phyloP scores from a whole-genome alignment of 2,797 vertebrate genomes.

The Crocodylus rhombifer region DNA sequence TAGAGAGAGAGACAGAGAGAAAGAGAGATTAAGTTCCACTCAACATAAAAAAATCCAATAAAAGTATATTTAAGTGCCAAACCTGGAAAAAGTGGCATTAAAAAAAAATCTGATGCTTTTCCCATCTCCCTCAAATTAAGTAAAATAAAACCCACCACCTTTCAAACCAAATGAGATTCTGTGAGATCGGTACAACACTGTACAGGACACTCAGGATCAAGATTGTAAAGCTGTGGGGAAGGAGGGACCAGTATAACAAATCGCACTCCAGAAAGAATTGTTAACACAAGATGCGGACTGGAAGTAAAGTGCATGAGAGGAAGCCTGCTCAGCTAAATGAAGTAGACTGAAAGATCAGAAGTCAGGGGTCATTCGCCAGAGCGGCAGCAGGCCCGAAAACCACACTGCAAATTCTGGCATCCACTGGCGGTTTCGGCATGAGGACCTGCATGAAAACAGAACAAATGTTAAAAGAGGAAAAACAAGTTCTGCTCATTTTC shows the following conservation, averaged over 20 bases:
- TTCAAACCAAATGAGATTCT: conserved; percentile 72
- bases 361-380: conserved; percentile 91
- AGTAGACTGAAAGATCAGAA: conserved; percentile 79
- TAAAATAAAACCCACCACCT: conserved; percentile 70
- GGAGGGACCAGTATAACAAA: conserved; percentile 74
- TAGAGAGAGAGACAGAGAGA: conserved; percentile 59
- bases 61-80: conserved; percentile 75
- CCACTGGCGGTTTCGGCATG: conserved; percentile 97
- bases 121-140: conserved; percentile 70
- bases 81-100: conserved; percentile 71
- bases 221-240: conserved; percentile 67
- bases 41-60: conserved; percentile 74
- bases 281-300: conserved; percentile 82
- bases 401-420: conserved; percentile 99
- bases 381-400: conserved; percentile 98
- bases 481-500: neutral
- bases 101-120: conserved; percentile 50
- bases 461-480: conserved; percentile 79
- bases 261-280: conserved; percentile 76
- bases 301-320: conserved; percentile 94
- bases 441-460: conserved; percentile 91
- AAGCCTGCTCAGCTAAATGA: conserved; percentile 85
- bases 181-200: conserved; percentile 78
- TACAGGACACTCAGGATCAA: conserved; percentile 76
- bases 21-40: conserved; percentile 47